Evolutionary conservation across 2,113 vertebrate species (phyloP).

Genomic region (Raja brachyura): DNA sequence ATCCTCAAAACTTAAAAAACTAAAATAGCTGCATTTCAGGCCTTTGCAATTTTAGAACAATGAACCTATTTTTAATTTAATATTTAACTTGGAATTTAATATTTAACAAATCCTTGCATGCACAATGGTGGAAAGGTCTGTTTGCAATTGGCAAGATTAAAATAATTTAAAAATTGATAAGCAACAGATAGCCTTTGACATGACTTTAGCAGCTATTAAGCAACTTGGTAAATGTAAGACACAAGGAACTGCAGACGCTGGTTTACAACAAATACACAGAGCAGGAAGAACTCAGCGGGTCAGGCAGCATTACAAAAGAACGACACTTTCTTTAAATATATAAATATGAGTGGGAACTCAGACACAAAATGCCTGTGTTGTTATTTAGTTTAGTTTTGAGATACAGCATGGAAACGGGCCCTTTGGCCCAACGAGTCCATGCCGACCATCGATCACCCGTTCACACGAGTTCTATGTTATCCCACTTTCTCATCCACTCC

Average conservation of each 20-base stretch:
- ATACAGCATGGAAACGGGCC: no score
- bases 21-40: not conserved
- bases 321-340: not conserved
- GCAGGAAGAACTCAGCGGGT: no score
- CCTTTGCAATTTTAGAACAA: not conserved
- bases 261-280: no score
- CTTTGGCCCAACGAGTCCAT: no score
- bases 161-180: conserved; percentile 6
- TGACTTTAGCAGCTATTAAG: not conserved
- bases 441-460: no score
- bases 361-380: not conserved
- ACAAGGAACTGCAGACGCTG: no score
- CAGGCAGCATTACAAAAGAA: no score
- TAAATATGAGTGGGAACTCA: not conserved
- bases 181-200: not conserved
- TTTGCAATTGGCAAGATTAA: not conserved
- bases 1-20: no score
- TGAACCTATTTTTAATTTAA: not conserved
- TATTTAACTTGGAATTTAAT: not conserved
- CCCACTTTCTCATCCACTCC: no score
- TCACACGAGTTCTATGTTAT: no score
- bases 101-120: not conserved
- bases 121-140: not conserved
- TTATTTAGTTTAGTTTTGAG: no score
- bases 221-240: not conserved